Percentiles rank a stretch among this genome's conserved stretches.
Evolutionary conservation across 2,113 vertebrate species (phyloP).

Genomic region (Hirundichthys speculiger): DNA sequence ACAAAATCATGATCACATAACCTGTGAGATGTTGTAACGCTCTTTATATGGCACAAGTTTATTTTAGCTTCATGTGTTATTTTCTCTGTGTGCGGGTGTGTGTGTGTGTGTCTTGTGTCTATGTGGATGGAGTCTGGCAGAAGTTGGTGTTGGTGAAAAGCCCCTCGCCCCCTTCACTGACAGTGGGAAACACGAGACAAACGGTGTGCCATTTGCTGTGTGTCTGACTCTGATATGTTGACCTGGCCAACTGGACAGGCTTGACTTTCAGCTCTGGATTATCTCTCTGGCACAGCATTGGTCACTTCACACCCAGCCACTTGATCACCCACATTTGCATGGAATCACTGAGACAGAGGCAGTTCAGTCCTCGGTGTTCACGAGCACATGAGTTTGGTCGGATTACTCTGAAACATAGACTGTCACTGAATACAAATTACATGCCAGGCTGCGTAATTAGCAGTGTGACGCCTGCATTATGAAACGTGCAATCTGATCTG

Average conservation of each 20-base stretch:
- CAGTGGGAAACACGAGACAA: constrained; percentile 74
- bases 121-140: constrained; percentile 18
- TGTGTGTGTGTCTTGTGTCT: constrained; percentile 15
- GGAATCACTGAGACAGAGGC: constrained; percentile 11
- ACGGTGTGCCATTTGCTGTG: constrained; percentile 81
- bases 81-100: neutral
- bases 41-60: neutral
- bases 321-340: constrained; percentile 47
- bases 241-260: constrained; percentile 79
- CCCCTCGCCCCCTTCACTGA: constrained; percentile 44
- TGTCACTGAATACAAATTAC: constrained; percentile 14
- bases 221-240: constrained; percentile 76
- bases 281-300: constrained; percentile 84
- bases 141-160: constrained; percentile 71
- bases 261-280: constrained; percentile 86
- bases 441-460: constrained; percentile 2
- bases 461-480: neutral
- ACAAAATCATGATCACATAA: constrained; percentile 10
- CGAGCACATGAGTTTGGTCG: neutral
- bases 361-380: constrained; percentile 17
- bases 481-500: neutral
- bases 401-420: neutral
- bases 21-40: constrained; percentile 1
- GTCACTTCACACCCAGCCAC: constrained; percentile 79
- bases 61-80: neutral